phyloP scores from a whole-genome alignment of 2,888 invertebrate species.

The Liopterus haemorrhoidalis region DNA sequence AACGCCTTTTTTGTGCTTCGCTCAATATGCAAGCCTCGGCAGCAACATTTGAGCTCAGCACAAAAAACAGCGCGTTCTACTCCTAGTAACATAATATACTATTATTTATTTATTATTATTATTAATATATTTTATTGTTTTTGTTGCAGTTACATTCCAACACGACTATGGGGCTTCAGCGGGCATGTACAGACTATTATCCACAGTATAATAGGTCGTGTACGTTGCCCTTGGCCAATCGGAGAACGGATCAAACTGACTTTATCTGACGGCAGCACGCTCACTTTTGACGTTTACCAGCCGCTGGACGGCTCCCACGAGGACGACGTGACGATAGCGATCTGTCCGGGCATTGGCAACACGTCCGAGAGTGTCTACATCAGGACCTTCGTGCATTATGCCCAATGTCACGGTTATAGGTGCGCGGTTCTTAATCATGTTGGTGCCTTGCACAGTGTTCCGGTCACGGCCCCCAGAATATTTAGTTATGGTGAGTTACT shows the following conservation, averaged over 20 bases:
- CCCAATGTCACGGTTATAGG: conserved; percentile 84
- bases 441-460: conserved; percentile 78
- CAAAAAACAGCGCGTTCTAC: not conserved
- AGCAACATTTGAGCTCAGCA: no score
- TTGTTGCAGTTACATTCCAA: conserved; percentile 74
- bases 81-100: not conserved
- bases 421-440: conserved; percentile 92
- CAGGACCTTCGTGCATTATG: conserved; percentile 86
- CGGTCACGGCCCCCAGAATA: conserved; percentile 80
- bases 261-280: conserved; percentile 77
- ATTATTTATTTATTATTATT: no score
- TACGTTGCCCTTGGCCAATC: conserved; percentile 82
- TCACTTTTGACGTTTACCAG: conserved; percentile 89
- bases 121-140: conserved; percentile 21
- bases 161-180: conserved; percentile 90
- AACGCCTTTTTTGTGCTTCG: no score
- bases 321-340: conserved; percentile 82
- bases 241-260: conserved; percentile 73
- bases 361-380: conserved; percentile 93
- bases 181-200: conserved; percentile 91
- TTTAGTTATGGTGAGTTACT: conserved; percentile 96
- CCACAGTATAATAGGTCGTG: conserved; percentile 81
- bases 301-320: conserved; percentile 65
- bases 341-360: conserved; percentile 90
- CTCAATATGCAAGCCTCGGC: no score